These are phyloP conservation scores for Thryonomys swinderianus DNA, from an alignment of 2,113 vertebrate genomes.

Conservation along the genomic window DNA sequence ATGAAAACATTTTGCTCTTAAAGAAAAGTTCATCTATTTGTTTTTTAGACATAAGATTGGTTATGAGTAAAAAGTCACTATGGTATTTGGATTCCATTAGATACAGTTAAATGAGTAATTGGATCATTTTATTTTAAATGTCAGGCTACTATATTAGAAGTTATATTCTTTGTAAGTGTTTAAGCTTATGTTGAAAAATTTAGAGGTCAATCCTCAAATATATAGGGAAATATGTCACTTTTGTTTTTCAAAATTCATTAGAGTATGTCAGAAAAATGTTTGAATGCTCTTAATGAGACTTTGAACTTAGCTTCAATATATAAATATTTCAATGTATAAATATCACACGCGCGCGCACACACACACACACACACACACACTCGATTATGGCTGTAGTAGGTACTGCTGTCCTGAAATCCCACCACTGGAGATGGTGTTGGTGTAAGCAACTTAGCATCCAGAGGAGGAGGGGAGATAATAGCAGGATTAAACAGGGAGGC, in stretches of 20 bases:
- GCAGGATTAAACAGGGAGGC: not conserved
- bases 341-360: not conserved
- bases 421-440: not conserved
- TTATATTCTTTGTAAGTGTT: conserved; percentile 11
- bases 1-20: not conserved
- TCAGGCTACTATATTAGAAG: not conserved
- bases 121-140: conserved; percentile 52
- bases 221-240: not conserved
- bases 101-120: conserved; percentile 45
- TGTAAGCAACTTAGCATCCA: not conserved
- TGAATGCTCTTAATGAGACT: not conserved
- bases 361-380: no score
- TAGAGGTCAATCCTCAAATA: not conserved
- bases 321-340: not conserved
- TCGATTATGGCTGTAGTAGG: not conserved
- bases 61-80: not conserved
- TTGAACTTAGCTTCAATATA: not conserved
- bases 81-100: not conserved
- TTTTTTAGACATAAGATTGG: conserved; percentile 41
- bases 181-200: conserved; percentile 10
- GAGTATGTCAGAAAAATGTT: not conserved
- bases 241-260: not conserved
- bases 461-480: not conserved
- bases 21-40: conserved; percentile 14
- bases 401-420: not conserved